Evolutionary conservation across 2,113 vertebrate species (phyloP).

Genomic region (Potamarius usumacintae): DNA sequence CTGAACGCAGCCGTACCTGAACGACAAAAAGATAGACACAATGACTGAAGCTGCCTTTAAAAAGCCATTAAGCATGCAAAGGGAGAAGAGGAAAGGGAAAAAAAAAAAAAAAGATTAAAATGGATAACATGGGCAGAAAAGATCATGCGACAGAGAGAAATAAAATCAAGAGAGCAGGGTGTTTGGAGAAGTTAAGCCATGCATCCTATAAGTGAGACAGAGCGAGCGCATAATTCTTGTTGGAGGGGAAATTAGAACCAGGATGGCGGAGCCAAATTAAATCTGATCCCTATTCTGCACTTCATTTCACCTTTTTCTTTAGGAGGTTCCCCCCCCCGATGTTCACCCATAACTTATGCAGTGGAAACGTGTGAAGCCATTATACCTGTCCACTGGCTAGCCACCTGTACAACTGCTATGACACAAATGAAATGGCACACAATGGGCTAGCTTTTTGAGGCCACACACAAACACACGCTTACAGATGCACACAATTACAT

Average conservation of each 20-base stretch:
- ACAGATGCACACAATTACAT: conserved; percentile 49
- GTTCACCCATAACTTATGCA: conserved; percentile 8
- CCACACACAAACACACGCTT: conserved; percentile 13
- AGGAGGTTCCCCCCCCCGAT: not conserved
- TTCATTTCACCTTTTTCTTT: conserved; percentile 5
- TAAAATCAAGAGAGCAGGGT: not conserved
- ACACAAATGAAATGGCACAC: conserved; percentile 30
- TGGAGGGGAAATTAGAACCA: conserved; percentile 4
- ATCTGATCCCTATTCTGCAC: not conserved
- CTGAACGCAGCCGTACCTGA: conserved; percentile 18
- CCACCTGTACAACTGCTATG: conserved; percentile 16
- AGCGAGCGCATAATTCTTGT: conserved; percentile 9
- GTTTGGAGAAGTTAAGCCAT: conserved; percentile 8
- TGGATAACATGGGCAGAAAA: conserved; percentile 9
- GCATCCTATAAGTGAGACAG: conserved; percentile 4
- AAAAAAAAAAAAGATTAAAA: conserved; percentile 12
- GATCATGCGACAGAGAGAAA: conserved; percentile 6
- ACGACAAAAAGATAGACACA: not conserved
- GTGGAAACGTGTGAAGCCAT: conserved; percentile 6
- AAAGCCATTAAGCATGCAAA: conserved; percentile 27
- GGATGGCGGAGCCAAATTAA: conserved; percentile 4
- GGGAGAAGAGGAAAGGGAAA: not conserved
- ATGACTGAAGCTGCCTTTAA: conserved; percentile 27
- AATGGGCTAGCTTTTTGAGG: conserved; percentile 26
- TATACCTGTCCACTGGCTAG: not conserved